A percentile compares a stretch with the other conserved stretches of the same genome.
phyloP scores from a whole-genome alignment of 2,113 vertebrate species.

The Struthidea cinerea region DNA sequence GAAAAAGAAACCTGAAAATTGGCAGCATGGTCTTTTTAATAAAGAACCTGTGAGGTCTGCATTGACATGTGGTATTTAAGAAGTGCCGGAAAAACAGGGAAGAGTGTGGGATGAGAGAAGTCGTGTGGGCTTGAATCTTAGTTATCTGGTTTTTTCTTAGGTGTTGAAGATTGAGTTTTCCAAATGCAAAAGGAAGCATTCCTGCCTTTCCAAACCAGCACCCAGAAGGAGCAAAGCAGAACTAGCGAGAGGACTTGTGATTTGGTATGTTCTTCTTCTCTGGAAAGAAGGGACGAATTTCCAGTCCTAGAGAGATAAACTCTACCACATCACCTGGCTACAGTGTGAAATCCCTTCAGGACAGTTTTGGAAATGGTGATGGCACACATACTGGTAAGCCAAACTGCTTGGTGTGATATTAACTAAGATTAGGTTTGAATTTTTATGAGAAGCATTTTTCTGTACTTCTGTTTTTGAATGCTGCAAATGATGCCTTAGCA shows the following conservation, averaged over 20 bases:
- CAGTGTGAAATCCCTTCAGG: background rate
- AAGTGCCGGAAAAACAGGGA: background rate
- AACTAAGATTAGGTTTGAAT: background rate
- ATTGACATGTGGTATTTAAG: conserved; percentile 25
- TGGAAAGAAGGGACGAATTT: background rate
- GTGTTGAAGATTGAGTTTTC: background rate
- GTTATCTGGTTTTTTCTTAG: conserved; percentile 13
- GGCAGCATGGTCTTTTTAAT: background rate
- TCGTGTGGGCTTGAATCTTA: conserved; percentile 18
- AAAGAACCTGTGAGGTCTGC: background rate
- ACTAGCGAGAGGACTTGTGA: background rate
- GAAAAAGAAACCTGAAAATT: background rate
- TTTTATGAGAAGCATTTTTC: background rate
- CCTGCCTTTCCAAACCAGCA: background rate
- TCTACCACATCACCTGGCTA: background rate
- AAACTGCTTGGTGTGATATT: background rate
- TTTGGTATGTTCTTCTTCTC: background rate
- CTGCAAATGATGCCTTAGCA: background rate
- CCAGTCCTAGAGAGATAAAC: background rate
- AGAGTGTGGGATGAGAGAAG: conserved; percentile 37
- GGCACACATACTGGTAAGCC: background rate
- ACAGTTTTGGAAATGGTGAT: background rate
- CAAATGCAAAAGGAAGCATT: background rate
- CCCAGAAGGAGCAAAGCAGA: background rate
- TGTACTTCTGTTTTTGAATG: background rate